Evolutionary conservation across 2,797 vertebrate genomes (phyloP).

Genomic region (Protonibea diacanthus): DNA sequence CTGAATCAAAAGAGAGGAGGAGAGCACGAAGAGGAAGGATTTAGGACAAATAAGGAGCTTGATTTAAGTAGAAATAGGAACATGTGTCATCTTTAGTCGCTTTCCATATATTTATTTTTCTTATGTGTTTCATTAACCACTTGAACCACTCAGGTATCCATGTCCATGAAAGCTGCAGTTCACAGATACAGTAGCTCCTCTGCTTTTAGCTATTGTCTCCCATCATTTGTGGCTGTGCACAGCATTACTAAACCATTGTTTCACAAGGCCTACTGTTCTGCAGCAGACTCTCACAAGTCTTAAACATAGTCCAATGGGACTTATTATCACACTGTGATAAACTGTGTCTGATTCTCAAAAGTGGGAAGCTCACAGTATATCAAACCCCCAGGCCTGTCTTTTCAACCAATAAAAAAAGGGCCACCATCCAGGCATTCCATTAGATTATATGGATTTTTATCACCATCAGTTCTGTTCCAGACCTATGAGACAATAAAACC

Average conservation of each 20-base stretch:
- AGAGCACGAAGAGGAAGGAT: not conserved
- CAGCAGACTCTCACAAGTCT: not conserved
- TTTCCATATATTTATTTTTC: not conserved
- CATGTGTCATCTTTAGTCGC: no score
- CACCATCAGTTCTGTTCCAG: no score
- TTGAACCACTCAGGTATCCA: not conserved
- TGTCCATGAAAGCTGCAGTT: not conserved
- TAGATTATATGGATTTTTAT: not conserved
- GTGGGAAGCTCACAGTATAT: not conserved
- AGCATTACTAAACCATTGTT: not conserved
- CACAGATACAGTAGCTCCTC: not conserved
- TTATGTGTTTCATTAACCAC: not conserved
- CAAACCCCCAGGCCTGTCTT: not conserved
- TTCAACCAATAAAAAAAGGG: not conserved
- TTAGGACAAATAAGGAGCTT: not conserved
- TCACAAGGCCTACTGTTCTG: not conserved
- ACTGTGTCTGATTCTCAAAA: not conserved
- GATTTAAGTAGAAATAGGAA: no score
- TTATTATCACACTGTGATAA: not conserved
- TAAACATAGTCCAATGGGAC: not conserved
- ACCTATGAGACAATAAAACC: not conserved
- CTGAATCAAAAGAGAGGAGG: conserved; percentile 78
- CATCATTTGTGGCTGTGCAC: not conserved
- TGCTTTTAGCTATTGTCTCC: not conserved
- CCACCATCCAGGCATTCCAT: not conserved